Conservation (phyloP, 2,888 invertebrate species). For the Rhaphigaster nebulosa region DNA sequence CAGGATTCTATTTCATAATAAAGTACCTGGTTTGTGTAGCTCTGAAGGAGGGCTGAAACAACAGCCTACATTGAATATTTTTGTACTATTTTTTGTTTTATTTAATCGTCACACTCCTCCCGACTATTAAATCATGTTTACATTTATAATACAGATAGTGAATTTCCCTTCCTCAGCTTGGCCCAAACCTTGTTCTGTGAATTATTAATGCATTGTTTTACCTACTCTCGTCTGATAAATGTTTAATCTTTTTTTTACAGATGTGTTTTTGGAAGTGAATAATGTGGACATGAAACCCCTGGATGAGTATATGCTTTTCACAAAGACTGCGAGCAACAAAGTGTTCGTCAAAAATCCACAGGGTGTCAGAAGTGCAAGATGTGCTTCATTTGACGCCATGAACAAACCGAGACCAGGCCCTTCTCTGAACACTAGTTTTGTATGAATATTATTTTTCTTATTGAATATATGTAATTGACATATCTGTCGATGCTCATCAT, state of each 20-base stretch:
- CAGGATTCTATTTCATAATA: no score
- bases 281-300: slow-evolving; percentile 86
- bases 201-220: no score
- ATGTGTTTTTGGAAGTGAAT: slow-evolving; percentile 88
- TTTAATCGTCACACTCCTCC: not conserved
- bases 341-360: slow-evolving; percentile 89
- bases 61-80: not conserved
- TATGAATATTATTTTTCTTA: slow-evolving; percentile 64
- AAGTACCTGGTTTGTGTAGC: no score
- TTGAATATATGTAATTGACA: not conserved
- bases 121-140: no score
- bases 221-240: no score
- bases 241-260: slow-evolving; percentile 70
- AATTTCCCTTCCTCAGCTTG: no score
- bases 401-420: slow-evolving; percentile 74
- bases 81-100: not conserved
- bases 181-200: no score
- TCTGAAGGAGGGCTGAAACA: not conserved
- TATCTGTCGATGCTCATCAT: not conserved
- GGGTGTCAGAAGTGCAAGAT: slow-evolving; percentile 88
- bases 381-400: slow-evolving; percentile 81
- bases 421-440: slow-evolving; percentile 73
- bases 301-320: slow-evolving; percentile 93
- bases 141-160: no score
- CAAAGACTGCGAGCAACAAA: slow-evolving; percentile 81